A percentile compares a stretch with the other conserved stretches of the same genome.
phyloP scores from a whole-genome alignment of 2,797 vertebrate species.

The Tenualosa thibaudeaui region DNA sequence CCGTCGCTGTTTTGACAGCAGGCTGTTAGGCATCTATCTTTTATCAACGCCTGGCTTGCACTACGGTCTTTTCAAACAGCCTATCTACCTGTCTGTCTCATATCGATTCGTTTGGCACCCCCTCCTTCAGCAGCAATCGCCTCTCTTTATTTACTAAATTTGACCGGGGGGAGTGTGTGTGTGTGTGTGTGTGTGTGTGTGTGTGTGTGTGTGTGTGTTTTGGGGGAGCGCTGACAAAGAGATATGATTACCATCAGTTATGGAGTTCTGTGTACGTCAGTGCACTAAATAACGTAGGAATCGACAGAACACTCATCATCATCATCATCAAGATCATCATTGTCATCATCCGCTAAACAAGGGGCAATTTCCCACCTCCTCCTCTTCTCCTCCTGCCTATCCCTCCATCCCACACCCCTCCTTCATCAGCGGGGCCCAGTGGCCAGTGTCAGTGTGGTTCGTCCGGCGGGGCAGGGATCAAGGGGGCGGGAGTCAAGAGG shows the following conservation, averaged over 20 bases:
- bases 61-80: slow-evolving; percentile 34
- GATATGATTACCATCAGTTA: slow-evolving; percentile 47
- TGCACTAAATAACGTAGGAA: slow-evolving; percentile 41
- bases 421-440: background rate
- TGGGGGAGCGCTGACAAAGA: slow-evolving; percentile 33
- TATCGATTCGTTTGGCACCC: slow-evolving; percentile 47
- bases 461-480: slow-evolving; percentile 66
- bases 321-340: slow-evolving; percentile 15
- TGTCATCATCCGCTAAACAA: slow-evolving; percentile 4
- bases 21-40: slow-evolving; percentile 47
- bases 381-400: background rate
- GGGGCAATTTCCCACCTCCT: slow-evolving; percentile 30
- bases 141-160: slow-evolving; percentile 48
- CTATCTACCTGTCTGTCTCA: slow-evolving; percentile 19
- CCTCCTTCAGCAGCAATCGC: slow-evolving; percentile 9
- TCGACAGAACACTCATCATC: slow-evolving; percentile 41
- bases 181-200: slow-evolving; percentile 15
- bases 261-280: slow-evolving; percentile 24
- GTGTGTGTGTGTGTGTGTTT: slow-evolving; percentile 33
- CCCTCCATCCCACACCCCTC: background rate
- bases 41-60: slow-evolving; percentile 39
- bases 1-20: slow-evolving; percentile 48
- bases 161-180: slow-evolving; percentile 29
- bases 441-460: slow-evolving; percentile 59
- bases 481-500: slow-evolving; percentile 80